phyloP scores from a whole-genome alignment of 2,888 invertebrate genomes.

The Thelaira solivaga region DNA sequence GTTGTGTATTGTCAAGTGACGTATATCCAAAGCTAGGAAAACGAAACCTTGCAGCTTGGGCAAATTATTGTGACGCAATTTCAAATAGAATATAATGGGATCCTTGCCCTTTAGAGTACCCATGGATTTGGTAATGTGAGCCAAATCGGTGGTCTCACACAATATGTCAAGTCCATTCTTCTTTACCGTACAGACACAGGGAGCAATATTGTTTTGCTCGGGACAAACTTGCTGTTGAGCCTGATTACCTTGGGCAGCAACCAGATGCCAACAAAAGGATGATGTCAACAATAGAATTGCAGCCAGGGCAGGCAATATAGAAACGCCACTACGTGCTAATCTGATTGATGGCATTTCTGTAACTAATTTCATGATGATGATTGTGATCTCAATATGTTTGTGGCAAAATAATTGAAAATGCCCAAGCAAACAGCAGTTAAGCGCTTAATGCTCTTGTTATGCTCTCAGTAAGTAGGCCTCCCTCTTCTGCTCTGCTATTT shows the following conservation, averaged over 20 bases:
- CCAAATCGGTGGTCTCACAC: constrained; percentile 90
- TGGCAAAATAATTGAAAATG: constrained; percentile 32
- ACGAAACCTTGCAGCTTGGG: constrained; percentile 91
- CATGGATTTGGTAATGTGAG: constrained; percentile 89
- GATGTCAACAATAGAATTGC: constrained; percentile 43
- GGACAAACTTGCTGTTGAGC: constrained; percentile 84
- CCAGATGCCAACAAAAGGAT: constrained; percentile 34
- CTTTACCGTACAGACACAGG: constrained; percentile 90
- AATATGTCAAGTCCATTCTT: constrained; percentile 92
- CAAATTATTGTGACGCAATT: constrained; percentile 90
- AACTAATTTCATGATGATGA: constrained; percentile 48
- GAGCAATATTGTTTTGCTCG: constrained; percentile 84
- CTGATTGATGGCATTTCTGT: constrained; percentile 50
- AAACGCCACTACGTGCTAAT: constrained; percentile 30
- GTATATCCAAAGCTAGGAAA: constrained; percentile 91
- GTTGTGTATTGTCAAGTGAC: constrained; percentile 91
- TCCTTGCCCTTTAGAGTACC: constrained; percentile 87
- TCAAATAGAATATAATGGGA: constrained; percentile 90
- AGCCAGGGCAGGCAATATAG: constrained; percentile 20
- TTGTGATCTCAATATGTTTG: constrained; percentile 12
- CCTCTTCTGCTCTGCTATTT: constrained; percentile 4
- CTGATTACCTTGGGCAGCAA: constrained; percentile 62
- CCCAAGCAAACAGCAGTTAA: constrained; percentile 22
- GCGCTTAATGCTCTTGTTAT: constrained; percentile 17
- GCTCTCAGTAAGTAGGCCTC: constrained; percentile 34